Evolutionary conservation across 2,888 invertebrate genomes (phyloP).

Genomic region (Brenthis ino): DNA sequence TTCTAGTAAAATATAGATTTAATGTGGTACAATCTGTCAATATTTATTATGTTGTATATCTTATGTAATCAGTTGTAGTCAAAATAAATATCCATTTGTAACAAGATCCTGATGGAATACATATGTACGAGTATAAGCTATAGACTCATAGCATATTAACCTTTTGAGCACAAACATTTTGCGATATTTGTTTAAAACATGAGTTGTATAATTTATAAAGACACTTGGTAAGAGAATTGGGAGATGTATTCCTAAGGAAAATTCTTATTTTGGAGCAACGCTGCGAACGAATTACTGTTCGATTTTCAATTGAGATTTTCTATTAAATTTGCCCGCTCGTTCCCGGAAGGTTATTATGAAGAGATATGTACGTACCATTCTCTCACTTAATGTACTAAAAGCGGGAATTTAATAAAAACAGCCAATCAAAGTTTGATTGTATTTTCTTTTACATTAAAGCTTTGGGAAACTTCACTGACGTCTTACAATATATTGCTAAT

Average conservation of each 20-base stretch:
- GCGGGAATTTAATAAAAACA: constrained; percentile 13
- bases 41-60: too few relatives aligned
- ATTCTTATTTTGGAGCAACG: constrained; percentile 42
- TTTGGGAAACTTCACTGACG: background rate
- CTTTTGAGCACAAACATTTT: constrained; percentile 26
- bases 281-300: constrained; percentile 55
- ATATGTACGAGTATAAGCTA: background rate
- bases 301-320: constrained; percentile 59
- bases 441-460: constrained; percentile 4
- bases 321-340: constrained; percentile 54
- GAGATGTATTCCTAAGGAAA: constrained; percentile 45
- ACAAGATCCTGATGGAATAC: background rate
- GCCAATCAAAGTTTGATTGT: constrained; percentile 11
- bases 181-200: constrained; percentile 36
- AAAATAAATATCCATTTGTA: too few relatives aligned
- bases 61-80: too few relatives aligned
- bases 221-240: constrained; percentile 35
- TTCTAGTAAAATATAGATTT: too few relatives aligned
- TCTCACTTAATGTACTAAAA: constrained; percentile 11
- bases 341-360: constrained; percentile 43
- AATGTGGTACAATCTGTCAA: too few relatives aligned
- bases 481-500: constrained; percentile 17
- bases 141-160: constrained; percentile 27
- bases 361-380: constrained; percentile 23
- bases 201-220: constrained; percentile 35